Evolutionary conservation across 2,888 invertebrate genomes (phyloP), one percentile per base, ranked within the genome.

Genomic region (Trissoscelio sp.): DNA sequence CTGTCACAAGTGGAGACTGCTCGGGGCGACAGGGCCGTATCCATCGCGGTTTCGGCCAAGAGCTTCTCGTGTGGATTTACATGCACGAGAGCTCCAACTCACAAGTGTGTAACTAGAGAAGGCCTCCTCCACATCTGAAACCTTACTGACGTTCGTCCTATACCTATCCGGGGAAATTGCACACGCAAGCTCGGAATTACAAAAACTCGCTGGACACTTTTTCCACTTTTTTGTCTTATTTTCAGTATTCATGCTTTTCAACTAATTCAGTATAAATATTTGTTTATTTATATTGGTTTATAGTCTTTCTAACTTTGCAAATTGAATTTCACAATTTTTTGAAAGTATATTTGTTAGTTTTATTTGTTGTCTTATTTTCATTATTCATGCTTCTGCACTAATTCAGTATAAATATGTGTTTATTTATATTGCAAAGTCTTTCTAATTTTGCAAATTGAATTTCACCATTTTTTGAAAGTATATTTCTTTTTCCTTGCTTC

Each of bases 1-100:
- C 87, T 84, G 12, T 64, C 58, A 84, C 84, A 86, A 88, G 86
- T 88, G 86, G 87, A 86, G 85, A 87, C 85, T 87, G 88, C 86
- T 85, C 64, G 84, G 84, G 84, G 86, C 85, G 87, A 85, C 86
- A 85, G 86, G 83, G 83, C 77, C 83, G 83, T 81, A 83, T 67
- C 58, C 77, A 82, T 58, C 31, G 79, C 51, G 72, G 62, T 77
- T 55, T 72, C 37, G 42, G 20, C 37, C 20, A 46, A 75, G 62
- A 66, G 60, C 62, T 60, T 37, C 46, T 16, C 42, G 79, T 58
- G 55, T 48, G 69, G 75, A 70, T 81, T 81, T 75, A 60, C 72
- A 85, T 83, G 81, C 83, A 84, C 84, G 85, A 83, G 79, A 58
- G 18, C 22, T 28, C 14, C 18, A 42, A 9, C 53, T 55, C 16